These are phyloP conservation scores for Drosophila chauvacae DNA, from an alignment of 1,140 invertebrate genomes.

Conservation along the genomic window DNA sequence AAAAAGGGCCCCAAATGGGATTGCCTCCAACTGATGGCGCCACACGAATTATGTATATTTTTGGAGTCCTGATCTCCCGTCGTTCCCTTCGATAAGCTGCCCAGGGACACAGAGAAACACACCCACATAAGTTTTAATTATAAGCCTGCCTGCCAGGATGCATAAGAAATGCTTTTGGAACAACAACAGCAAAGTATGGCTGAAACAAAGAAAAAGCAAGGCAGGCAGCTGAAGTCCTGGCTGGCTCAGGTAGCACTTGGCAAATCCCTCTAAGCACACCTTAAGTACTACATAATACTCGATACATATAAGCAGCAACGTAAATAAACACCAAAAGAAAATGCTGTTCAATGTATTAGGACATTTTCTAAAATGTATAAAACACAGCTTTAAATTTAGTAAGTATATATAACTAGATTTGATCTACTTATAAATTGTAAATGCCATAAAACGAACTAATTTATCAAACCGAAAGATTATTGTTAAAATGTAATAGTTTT, in stretches of 20 bases:
- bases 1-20: constrained; percentile 38
- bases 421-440: too few species aligned
- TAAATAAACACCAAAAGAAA: constrained; percentile 19
- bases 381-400: too few species aligned
- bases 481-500: not conserved
- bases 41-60: constrained; percentile 22
- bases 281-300: constrained; percentile 77
- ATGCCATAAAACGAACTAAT: too few species aligned
- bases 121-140: constrained; percentile 76
- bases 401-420: not conserved
- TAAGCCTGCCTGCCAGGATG: constrained; percentile 43
- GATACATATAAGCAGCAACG: constrained; percentile 46
- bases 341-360: not conserved
- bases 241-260: constrained; percentile 51
- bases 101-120: constrained; percentile 9
- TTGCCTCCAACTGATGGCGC: constrained; percentile 28
- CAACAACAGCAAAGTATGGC: not conserved
- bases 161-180: constrained; percentile 23
- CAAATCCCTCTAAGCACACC: constrained; percentile 71
- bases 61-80: constrained; percentile 1
- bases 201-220: constrained; percentile 9
- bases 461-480: not conserved
- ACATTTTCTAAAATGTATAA: not conserved
- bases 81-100: constrained; percentile 24
- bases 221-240: constrained; percentile 30